Conservation (phyloP, 1,140 invertebrate genomes). For the Zaprionus camerounensis region DNA sequence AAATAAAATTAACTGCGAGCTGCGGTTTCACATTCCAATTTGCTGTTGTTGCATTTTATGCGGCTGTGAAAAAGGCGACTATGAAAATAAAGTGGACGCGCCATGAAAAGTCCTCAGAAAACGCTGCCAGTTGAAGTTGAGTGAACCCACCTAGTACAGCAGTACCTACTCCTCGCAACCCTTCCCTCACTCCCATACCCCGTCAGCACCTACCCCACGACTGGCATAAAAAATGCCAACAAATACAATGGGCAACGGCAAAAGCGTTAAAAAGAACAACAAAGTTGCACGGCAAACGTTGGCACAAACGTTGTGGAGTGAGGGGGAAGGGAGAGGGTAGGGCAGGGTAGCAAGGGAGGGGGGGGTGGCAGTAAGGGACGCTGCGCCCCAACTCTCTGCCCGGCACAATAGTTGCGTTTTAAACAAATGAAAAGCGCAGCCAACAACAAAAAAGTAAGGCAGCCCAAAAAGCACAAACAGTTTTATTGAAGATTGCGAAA, state of each 20-base stretch:
- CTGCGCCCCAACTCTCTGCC: not conserved
- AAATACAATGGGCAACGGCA: conserved; percentile 77
- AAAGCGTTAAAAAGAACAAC: conserved; percentile 80
- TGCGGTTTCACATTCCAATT: conserved; percentile 82
- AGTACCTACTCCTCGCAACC: not conserved
- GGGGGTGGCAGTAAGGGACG: no score
- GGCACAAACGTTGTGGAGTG: not conserved
- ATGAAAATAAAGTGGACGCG: conserved; percentile 77
- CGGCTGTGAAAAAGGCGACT: conserved; percentile 79
- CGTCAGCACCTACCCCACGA: not conserved
- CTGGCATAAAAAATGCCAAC: conserved; percentile 68
- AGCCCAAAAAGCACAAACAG: conserved; percentile 67
- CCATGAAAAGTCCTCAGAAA: conserved; percentile 59
- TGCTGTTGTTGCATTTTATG: conserved; percentile 81
- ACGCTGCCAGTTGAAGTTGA: conserved; percentile 24
- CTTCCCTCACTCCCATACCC: not conserved
- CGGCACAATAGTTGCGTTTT: conserved; percentile 77
- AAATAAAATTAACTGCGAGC: conserved; percentile 81
- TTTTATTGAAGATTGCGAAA: conserved; percentile 80
- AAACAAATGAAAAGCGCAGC: conserved; percentile 78
- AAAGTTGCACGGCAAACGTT: conserved; percentile 58
- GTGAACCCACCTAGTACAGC: conserved; percentile 1
- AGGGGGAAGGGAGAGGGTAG: not conserved
- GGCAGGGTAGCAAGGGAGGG: not conserved
- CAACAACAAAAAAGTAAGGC: conserved; percentile 23